phyloP scores from a whole-genome alignment of 2,797 vertebrate genomes.

The Peromyscus nudipes region DNA sequence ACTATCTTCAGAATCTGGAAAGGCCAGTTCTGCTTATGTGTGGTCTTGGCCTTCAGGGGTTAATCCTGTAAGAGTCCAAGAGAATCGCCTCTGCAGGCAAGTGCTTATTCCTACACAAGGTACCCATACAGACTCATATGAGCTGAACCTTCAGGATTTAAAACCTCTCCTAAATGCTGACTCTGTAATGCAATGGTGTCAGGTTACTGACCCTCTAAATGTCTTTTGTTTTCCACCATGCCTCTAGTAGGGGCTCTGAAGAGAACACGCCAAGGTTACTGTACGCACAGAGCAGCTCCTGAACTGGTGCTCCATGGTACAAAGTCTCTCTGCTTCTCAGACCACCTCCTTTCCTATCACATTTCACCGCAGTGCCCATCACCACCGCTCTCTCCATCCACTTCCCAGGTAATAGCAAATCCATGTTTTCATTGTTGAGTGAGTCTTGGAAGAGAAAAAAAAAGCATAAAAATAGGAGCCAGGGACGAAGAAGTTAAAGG shows the following conservation, averaged over 20 bases:
- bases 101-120: background rate
- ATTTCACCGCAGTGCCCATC: background rate
- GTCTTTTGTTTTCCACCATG: background rate
- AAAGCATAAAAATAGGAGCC: background rate
- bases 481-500: background rate
- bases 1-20: background rate
- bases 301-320: background rate
- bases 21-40: background rate
- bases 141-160: background rate
- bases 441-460: background rate
- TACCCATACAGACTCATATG: background rate
- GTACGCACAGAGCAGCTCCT: background rate
- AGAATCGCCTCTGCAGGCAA: background rate
- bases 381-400: background rate
- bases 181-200: background rate
- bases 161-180: background rate
- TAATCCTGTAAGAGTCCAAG: constrained; percentile 20
- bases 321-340: background rate
- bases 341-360: background rate
- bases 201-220: background rate
- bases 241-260: background rate
- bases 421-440: background rate
- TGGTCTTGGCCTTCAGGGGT: background rate
- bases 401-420: background rate
- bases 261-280: background rate